phyloP scores from a whole-genome alignment of 1,140 invertebrate genomes.

The Lanistes nyassanus region DNA sequence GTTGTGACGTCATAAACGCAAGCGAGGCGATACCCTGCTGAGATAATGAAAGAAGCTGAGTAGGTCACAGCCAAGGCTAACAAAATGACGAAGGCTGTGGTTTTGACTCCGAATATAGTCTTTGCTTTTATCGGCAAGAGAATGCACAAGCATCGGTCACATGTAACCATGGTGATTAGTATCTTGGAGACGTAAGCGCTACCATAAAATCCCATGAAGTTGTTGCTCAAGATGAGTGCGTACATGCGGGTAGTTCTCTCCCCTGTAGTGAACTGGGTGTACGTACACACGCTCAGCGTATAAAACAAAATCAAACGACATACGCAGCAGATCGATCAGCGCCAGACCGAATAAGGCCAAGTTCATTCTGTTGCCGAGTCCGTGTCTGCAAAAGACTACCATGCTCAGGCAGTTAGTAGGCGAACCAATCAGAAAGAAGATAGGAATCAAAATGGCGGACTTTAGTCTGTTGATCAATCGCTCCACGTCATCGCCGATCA shows the following conservation, averaged over 20 bases:
- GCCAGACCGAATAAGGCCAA: neutral
- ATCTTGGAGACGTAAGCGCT: neutral
- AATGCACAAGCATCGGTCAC: slow-evolving; percentile 2
- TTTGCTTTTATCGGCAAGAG: slow-evolving; percentile 3
- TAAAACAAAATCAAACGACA: neutral
- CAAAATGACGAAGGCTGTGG: neutral
- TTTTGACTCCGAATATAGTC: neutral
- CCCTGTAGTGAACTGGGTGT: slow-evolving; percentile 7
- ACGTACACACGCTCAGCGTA: neutral
- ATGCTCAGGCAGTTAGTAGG: slow-evolving; percentile 5
- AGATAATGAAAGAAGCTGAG: neutral
- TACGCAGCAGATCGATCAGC: neutral
- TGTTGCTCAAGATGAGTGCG: neutral
- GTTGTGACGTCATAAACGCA: slow-evolving; percentile 8
- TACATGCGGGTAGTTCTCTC: neutral
- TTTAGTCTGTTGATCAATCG: neutral
- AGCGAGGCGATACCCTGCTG: neutral
- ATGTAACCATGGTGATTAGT: neutral
- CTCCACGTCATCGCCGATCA: slow-evolving; percentile 13
- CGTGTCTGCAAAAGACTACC: slow-evolving; percentile 9
- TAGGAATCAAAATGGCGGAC: neutral
- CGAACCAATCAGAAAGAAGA: slow-evolving; percentile 14
- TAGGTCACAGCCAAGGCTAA: neutral
- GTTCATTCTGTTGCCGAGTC: slow-evolving; percentile 6
- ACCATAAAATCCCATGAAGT: neutral